Conservation (phyloP, 1,140 invertebrate species). For the Bombus superbus region DNA sequence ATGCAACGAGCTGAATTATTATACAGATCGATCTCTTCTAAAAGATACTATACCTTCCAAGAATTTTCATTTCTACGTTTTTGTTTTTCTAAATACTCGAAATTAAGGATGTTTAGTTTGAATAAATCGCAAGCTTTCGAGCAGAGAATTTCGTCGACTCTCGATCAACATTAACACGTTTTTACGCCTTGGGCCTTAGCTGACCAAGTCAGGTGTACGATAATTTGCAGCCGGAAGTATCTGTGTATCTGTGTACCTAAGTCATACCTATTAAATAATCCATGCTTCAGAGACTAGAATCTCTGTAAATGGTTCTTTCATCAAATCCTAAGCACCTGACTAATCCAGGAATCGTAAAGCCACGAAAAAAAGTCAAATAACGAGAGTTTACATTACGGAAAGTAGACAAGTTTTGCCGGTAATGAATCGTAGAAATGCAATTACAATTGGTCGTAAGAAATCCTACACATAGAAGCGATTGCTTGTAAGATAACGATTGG, state of each 20-base stretch:
- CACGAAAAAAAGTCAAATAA: neutral
- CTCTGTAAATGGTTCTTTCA: neutral
- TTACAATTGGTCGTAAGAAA: neutral
- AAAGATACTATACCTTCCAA: too few species aligned
- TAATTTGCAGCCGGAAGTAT: neutral
- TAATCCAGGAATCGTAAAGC: neutral
- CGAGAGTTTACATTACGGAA: neutral
- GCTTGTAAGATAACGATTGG: neutral
- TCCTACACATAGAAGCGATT: neutral
- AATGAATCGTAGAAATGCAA: neutral
- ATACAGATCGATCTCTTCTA: neutral
- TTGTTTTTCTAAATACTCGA: neutral
- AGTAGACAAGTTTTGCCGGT: neutral
- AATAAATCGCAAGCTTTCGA: too few species aligned
- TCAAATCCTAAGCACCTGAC: neutral
- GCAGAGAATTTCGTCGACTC: too few species aligned
- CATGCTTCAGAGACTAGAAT: neutral
- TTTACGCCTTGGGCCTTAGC: neutral
- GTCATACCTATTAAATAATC: too few species aligned
- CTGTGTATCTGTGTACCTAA: too few species aligned
- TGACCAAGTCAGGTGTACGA: slow-evolving; percentile 7
- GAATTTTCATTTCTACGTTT: neutral
- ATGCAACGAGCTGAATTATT: neutral
- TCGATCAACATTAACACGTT: too few species aligned
- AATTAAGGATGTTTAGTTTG: neutral